Percentiles rank a stretch among this genome's conserved stretches.
Conservation (phyloP, 2,113 vertebrate genomes). For the Tor tambroides region DNA sequence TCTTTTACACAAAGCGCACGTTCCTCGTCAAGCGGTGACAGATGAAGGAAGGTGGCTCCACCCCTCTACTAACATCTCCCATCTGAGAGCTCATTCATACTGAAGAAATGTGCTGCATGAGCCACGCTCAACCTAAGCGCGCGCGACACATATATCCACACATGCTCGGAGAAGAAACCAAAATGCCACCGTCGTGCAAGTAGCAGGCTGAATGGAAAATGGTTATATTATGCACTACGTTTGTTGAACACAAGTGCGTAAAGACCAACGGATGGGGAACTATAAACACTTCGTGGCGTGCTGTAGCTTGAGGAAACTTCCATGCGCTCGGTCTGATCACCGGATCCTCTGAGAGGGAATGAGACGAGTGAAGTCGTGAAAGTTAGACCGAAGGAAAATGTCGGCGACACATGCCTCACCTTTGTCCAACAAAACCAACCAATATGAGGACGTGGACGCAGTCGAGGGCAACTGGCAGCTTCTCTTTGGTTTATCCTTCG, state of each 20-base stretch:
- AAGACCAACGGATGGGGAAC: background rate
- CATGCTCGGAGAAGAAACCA: background rate
- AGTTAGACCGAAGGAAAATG: constrained; percentile 66
- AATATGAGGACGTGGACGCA: constrained; percentile 68
- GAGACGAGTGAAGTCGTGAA: constrained; percentile 39
- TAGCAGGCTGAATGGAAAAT: background rate
- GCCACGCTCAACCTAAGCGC: constrained; percentile 26
- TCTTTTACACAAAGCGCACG: background rate
- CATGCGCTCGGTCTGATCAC: background rate
- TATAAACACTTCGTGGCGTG: background rate
- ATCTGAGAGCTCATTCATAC: constrained; percentile 67
- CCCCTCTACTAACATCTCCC: constrained; percentile 18
- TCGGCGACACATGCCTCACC: constrained; percentile 68
- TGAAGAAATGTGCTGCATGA: constrained; percentile 62
- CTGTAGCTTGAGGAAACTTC: constrained; percentile 11
- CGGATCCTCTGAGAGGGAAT: background rate
- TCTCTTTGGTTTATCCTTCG: constrained; percentile 83
- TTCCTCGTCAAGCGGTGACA: background rate
- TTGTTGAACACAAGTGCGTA: background rate
- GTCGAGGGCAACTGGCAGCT: constrained; percentile 71
- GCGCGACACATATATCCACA: constrained; percentile 1
- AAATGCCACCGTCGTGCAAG: background rate
- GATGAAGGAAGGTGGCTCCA: constrained; percentile 33
- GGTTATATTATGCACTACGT: background rate
- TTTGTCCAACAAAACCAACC: constrained; percentile 78